Evolutionary conservation across 2,113 vertebrate genomes (phyloP), one percentile per base, ranked within the genome.

Genomic region (Trachemys scripta): DNA sequence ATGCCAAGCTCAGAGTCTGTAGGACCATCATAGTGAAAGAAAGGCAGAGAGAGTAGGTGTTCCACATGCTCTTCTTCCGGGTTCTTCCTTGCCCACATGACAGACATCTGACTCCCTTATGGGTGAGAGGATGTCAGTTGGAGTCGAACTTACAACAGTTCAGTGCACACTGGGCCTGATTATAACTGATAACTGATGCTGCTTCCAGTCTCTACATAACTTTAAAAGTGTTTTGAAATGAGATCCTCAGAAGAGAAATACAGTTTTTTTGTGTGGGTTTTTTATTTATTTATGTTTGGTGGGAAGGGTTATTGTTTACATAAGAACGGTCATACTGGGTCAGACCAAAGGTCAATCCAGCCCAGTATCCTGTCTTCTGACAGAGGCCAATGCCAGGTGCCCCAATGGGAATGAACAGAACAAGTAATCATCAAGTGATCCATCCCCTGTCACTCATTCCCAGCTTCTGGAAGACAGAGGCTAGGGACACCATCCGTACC

Each of bases 11-110:
- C 8, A 47, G 75, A 78, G 6, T 78, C n/a, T 51, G 31, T 29
- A n/a, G 87, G 17, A 17, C 35, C 42, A 45, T 13, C 31, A 3
- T 81, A 95, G 88, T 8, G n/a, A 57, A 85, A 81, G 54, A 72
- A 50, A 25, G 25, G 25, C 2, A 79, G 13, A 45, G 25, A 83
- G 31, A 65, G 57, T 0, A 0, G 0, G 2, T 45, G 27, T 69
- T 50, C 14, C 1, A 25, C 35, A 16, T 8, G 38, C 57, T 20
- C 3, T 3, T 3, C 0, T n/a, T 7, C 59, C 16, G 59, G 45
- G 35, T 82, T 69, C 87, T 83, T 87, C 29, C 91, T 47, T 78
- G 45, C 13, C 53, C 6, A 47, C 13, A 10, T 29, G 79, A 27
- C 9, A 85, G 17, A 56, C 17, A 5, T 13, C 45, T 27, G 45